Percentiles rank a stretch among this genome's conserved stretches.
Conservation (phyloP, 2,797 vertebrate species). For the Balearica regulorum region DNA sequence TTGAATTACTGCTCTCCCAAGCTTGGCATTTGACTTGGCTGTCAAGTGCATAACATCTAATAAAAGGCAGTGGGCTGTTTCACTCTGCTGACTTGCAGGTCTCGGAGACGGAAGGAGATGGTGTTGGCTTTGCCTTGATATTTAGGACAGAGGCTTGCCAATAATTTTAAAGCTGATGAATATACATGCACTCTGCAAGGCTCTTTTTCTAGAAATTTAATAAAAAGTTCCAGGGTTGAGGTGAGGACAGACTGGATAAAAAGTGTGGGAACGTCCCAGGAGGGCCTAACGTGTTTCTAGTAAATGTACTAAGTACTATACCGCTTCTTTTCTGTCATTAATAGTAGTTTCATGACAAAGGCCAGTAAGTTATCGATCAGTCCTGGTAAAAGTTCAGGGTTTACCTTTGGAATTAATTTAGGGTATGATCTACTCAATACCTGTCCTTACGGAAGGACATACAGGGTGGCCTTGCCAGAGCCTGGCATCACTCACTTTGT, state of each 20-base stretch:
- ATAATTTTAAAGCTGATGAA: neutral
- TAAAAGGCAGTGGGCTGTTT: slow-evolving; percentile 21
- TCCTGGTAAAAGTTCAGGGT: neutral
- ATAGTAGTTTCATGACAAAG: neutral
- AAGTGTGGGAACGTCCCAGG: neutral
- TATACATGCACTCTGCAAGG: neutral
- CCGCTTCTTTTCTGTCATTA: neutral
- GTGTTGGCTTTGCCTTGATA: neutral
- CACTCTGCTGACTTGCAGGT: slow-evolving; percentile 20
- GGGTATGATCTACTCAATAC: neutral
- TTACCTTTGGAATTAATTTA: neutral
- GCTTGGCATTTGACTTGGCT: neutral
- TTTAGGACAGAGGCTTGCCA: neutral
- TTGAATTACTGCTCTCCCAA: neutral
- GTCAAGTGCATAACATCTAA: neutral
- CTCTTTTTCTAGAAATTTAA: neutral
- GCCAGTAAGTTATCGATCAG: neutral
- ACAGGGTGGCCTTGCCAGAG: neutral
- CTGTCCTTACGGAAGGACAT: neutral
- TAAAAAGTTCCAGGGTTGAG: neutral
- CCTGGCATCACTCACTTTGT: neutral
- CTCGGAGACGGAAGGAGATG: neutral
- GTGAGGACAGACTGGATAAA: neutral
- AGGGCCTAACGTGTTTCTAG: neutral
- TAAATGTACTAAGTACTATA: neutral